Conservation (phyloP, 2,888 invertebrate species). For the Tipula lateralis region DNA sequence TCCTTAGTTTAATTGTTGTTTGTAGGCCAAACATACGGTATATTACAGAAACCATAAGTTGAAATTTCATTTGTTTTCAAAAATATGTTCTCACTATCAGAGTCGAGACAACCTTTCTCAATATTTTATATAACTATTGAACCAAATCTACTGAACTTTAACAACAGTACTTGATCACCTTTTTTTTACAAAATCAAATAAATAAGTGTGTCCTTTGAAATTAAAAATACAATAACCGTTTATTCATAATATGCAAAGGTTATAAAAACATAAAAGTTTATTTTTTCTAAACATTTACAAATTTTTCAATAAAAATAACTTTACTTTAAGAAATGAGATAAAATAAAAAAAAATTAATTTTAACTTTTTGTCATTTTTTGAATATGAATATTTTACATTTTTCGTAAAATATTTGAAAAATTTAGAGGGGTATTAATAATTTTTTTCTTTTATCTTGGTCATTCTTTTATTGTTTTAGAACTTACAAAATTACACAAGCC, state of each 20-base stretch:
- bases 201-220: background rate
- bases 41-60: no score
- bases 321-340: background rate
- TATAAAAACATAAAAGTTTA: background rate
- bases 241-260: background rate
- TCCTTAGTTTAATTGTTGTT: no score
- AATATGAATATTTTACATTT: background rate
- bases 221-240: background rate
- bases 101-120: no score
- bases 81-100: no score
- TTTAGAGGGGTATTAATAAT: background rate
- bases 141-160: no score
- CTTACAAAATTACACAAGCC: no score
- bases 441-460: background rate
- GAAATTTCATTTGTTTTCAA: no score
- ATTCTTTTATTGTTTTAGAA: background rate
- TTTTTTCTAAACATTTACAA: background rate
- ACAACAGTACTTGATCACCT: no score
- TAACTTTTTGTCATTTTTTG: background rate
- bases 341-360: background rate
- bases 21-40: no score
- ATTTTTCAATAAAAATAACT: background rate
- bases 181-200: background rate
- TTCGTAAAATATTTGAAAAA: background rate
- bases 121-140: no score